A percentile compares a stretch with the other conserved stretches of the same genome.
Evolutionary conservation across 2,113 vertebrate species (phyloP).

Genomic region (Bagarius yarrelli): DNA sequence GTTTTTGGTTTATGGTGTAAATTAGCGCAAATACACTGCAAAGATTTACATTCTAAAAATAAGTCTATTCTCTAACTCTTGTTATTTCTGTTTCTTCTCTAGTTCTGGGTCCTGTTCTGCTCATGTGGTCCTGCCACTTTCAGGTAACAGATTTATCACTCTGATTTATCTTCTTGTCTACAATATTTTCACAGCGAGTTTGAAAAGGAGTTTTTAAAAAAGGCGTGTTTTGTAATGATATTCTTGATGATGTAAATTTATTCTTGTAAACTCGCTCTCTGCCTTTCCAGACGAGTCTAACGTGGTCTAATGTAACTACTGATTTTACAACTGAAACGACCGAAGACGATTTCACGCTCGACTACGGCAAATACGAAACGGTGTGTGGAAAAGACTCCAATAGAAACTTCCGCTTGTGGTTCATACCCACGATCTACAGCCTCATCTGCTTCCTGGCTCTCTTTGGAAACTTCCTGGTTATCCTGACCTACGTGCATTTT

Average conservation of each 20-base stretch:
- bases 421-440: constrained; percentile 79
- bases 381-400: constrained; percentile 59
- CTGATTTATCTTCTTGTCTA: not conserved
- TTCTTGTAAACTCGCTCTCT: not conserved
- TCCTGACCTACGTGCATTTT: constrained; percentile 88
- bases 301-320: constrained; percentile 11
- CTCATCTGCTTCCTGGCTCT: constrained; percentile 82
- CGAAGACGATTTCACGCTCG: not conserved
- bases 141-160: constrained; percentile 31
- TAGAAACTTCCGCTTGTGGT: constrained; percentile 72
- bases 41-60: not conserved
- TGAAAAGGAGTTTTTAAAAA: no score
- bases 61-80: not conserved
- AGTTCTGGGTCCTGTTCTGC: constrained; percentile 37
- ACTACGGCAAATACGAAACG: constrained; percentile 29
- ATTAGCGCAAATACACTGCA: not conserved
- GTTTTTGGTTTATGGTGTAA: not conserved
- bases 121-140: constrained; percentile 43
- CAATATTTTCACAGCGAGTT: not conserved
- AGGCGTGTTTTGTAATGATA: not conserved
- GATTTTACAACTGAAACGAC: not conserved
- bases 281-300: constrained; percentile 31
- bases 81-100: not conserved
- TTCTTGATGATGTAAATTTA: not conserved
- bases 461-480: constrained; percentile 84